These are phyloP conservation scores for Pseudorhombus dupliciocellatus DNA, from an alignment of 2,113 vertebrate genomes.

Conservation along the genomic window DNA sequence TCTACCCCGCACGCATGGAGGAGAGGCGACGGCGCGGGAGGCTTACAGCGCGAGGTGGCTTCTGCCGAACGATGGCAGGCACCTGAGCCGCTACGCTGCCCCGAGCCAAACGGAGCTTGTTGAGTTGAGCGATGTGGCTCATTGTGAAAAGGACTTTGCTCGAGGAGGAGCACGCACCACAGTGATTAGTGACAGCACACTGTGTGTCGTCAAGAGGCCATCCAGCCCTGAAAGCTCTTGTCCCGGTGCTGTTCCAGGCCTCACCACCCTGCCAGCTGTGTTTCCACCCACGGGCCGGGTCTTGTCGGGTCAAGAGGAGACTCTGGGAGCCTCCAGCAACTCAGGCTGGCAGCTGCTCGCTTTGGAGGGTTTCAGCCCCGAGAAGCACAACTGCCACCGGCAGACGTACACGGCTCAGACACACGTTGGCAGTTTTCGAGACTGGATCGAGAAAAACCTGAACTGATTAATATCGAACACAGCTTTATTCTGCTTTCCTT, in stretches of 20 bases:
- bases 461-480: constrained; percentile 62
- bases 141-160: constrained; percentile 87
- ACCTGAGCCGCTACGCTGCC: constrained; percentile 3
- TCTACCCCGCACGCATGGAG: constrained; percentile 80
- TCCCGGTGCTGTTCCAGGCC: constrained; percentile 85
- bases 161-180: constrained; percentile 80
- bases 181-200: constrained; percentile 85
- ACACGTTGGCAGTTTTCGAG: constrained; percentile 84
- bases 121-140: constrained; percentile 80
- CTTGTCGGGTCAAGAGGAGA: constrained; percentile 10
- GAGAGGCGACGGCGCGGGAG: constrained; percentile 75
- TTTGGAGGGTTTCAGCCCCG: constrained; percentile 87
- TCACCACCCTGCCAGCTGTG: constrained; percentile 74
- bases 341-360: constrained; percentile 87
- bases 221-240: constrained; percentile 80
- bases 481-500: too few species aligned
- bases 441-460: constrained; percentile 90
- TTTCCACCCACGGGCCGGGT: constrained; percentile 15
- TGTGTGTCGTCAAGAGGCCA: constrained; percentile 83
- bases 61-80: constrained; percentile 37
- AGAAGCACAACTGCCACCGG: constrained; percentile 82
- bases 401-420: constrained; percentile 84
- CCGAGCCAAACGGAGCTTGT: constrained; percentile 77
- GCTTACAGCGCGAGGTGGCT: constrained; percentile 86
- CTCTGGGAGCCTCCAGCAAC: constrained; percentile 61